phyloP scores from a whole-genome alignment of 2,888 invertebrate species.

The Hartigia nigra region DNA sequence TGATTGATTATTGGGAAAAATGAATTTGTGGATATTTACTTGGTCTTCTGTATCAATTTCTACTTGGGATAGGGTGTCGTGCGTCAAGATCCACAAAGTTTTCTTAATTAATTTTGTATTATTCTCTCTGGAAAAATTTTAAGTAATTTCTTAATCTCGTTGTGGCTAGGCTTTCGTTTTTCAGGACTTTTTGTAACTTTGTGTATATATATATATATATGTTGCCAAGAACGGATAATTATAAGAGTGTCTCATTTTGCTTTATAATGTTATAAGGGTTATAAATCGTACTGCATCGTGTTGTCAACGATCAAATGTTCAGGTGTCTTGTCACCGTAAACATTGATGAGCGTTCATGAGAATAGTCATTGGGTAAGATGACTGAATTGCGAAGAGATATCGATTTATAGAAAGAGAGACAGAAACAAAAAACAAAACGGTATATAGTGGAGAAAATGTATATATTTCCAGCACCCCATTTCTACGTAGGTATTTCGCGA shows the following conservation, averaged over 20 bases:
- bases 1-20: background rate
- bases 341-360: constrained; percentile 14
- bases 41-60: background rate
- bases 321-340: constrained; percentile 19
- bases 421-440: background rate
- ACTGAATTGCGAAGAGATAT: constrained; percentile 30
- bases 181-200: background rate
- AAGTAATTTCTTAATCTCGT: background rate
- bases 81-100: background rate
- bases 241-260: background rate
- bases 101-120: background rate
- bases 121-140: background rate
- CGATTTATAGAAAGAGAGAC: constrained; percentile 10
- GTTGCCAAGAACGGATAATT: background rate
- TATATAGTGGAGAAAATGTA: constrained; percentile 21
- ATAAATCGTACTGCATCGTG: background rate
- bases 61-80: background rate
- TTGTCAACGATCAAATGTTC: constrained; percentile 29
- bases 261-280: background rate
- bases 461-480: constrained; percentile 25
- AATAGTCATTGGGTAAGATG: constrained; percentile 56
- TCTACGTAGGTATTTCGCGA: constrained; percentile 23
- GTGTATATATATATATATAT: background rate
- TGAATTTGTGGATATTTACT: background rate
- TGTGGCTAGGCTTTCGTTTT: background rate